Evolutionary conservation across 2,888 invertebrate species (phyloP), one percentile per base, ranked within the genome.

Genomic region (Ametastegia equiseti): DNA sequence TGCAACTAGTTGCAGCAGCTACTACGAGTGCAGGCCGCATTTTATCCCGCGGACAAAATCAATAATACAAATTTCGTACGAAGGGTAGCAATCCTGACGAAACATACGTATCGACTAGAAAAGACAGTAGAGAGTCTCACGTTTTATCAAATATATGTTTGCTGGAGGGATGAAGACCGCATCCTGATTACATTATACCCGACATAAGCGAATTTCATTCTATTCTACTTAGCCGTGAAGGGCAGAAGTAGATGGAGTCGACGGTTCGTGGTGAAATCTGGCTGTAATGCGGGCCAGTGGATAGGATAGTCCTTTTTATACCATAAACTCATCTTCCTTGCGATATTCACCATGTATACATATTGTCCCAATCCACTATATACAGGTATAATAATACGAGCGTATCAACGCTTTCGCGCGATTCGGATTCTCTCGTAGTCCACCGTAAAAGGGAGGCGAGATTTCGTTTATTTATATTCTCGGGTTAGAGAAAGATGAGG

Each of bases 171-270:
- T 57, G 36, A 30, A 13, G 47, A 23, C 57, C 30, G 47, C 39
- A 15, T 60, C 54, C 80, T 80, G 80, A 80, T 80, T 80, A 80
- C 73, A 80, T 80, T 73, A 73, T 57, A 57, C 80, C 69, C 30
- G 50, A 71, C 33, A 39, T 73, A 80, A 57, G 57, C 80, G 73
- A 50, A 73, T 80, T 80, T 73, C 80, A 73, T 80, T 73, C 57
- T 27, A 71, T 69, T 57, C 73, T 80, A 80, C 71, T 80, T 57
- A 80, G 39, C 80, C 60, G 57, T 57, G 57, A 80, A 80, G 80
- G 71, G 80, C 71, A 80, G 80, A 73, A 73, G 71, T 73, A 73
- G 71, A 71, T 39, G 57, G 73, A 39, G 57, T 36, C 27, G 57
- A 30, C 57, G 30, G 54, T 27, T 80, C 73, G 57, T 73, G 27